Evolutionary conservation across 2,797 vertebrate genomes (phyloP).

Genomic region (Poecilia picta): DNA sequence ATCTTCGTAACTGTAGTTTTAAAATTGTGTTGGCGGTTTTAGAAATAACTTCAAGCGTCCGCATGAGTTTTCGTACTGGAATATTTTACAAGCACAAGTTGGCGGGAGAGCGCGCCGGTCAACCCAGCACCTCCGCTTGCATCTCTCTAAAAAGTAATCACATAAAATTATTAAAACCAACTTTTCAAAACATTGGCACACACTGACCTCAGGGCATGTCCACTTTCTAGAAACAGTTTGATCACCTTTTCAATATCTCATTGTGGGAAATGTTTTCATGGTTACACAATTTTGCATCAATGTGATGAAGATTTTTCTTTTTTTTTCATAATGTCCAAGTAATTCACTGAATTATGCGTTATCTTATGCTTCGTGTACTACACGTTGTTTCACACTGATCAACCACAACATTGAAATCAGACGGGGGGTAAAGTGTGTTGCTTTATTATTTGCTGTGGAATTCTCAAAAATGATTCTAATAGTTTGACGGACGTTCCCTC

Average conservation of each 20-base stretch:
- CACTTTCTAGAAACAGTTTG: neutral
- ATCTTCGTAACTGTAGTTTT: too few species aligned
- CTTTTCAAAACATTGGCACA: neutral
- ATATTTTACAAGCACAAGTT: neutral
- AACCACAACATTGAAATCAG: neutral
- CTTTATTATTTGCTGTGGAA: neutral
- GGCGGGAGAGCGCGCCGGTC: neutral
- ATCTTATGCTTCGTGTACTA: constrained; percentile 2
- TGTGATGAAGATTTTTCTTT: constrained; percentile 53
- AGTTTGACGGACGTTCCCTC: neutral
- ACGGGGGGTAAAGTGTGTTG: neutral
- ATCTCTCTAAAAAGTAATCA: neutral
- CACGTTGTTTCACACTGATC: neutral
- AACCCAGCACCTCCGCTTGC: neutral
- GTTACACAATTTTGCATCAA: constrained; percentile 53
- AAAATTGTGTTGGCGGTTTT: too few species aligned
- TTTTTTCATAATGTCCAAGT: constrained; percentile 8
- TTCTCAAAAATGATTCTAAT: too few species aligned
- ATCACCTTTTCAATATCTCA: neutral
- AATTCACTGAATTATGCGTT: constrained; percentile 58
- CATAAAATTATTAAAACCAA: neutral
- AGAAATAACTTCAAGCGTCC: neutral
- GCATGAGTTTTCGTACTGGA: neutral
- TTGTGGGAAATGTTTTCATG: constrained; percentile 9
- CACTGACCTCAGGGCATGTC: neutral